Evolutionary conservation across 1,140 invertebrate species (phyloP).

Genomic region (Prorops nasuta): DNA sequence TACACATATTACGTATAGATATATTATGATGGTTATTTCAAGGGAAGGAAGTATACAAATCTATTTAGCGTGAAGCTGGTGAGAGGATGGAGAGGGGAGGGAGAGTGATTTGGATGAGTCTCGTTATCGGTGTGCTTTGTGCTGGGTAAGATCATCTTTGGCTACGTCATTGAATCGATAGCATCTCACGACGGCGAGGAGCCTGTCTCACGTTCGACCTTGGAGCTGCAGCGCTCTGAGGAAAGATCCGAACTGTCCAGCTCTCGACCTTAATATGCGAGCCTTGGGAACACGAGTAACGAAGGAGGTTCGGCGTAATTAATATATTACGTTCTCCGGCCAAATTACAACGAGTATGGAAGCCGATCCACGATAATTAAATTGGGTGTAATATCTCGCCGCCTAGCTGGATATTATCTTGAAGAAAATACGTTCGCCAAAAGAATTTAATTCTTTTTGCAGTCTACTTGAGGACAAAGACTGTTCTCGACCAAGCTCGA

Average conservation of each 20-base stretch:
- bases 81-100: too few relatives aligned
- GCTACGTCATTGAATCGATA: slow-evolving; percentile 27
- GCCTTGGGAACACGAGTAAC: slow-evolving; percentile 7
- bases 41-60: too few relatives aligned
- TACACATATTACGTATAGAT: too few relatives aligned
- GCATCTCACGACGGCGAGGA: slow-evolving; percentile 27
- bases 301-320: slow-evolving; percentile 2
- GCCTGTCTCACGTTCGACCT: slow-evolving; percentile 25
- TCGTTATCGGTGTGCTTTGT: too few relatives aligned
- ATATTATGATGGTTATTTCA: too few relatives aligned
- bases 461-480: too few relatives aligned
- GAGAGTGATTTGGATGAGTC: too few relatives aligned
- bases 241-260: slow-evolving; percentile 13
- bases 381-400: slow-evolving; percentile 14
- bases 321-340: not conserved
- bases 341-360: slow-evolving; percentile 16
- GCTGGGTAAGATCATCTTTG: slow-evolving; percentile 26
- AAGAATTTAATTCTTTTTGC: too few relatives aligned
- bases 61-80: too few relatives aligned
- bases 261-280: slow-evolving; percentile 23
- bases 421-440: too few relatives aligned
- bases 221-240: slow-evolving; percentile 15
- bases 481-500: too few relatives aligned
- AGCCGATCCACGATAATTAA: slow-evolving; percentile 14
- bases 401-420: too few relatives aligned